Evolutionary conservation across 2,888 invertebrate species (phyloP).

Genomic region (Thyatira batis): DNA sequence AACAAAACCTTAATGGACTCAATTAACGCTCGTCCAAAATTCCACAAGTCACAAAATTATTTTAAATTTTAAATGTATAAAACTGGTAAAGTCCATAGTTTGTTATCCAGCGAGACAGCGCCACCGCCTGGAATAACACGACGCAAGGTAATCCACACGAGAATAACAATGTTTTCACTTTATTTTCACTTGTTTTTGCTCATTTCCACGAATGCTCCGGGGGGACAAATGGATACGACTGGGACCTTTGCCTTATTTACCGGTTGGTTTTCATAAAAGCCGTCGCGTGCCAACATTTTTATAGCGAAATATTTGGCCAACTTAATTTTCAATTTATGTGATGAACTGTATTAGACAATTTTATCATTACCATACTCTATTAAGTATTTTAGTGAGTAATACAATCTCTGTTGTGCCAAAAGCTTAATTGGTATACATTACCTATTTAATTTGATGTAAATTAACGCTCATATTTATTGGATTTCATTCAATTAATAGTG

Average conservation of each 20-base stretch:
- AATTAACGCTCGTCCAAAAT: slow-evolving; percentile 45
- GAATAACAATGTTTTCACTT: slow-evolving; percentile 76
- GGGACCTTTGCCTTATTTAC: slow-evolving; percentile 64
- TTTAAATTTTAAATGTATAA: slow-evolving; percentile 53
- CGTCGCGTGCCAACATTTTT: slow-evolving; percentile 39
- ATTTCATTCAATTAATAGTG: not conserved
- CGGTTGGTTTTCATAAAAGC: slow-evolving; percentile 49
- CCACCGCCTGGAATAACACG: slow-evolving; percentile 53
- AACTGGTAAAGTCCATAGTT: slow-evolving; percentile 51
- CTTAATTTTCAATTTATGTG: not conserved
- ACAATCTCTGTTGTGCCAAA: slow-evolving; percentile 23
- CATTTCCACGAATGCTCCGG: slow-evolving; percentile 62
- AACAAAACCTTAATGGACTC: slow-evolving; percentile 52
- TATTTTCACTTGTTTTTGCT: slow-evolving; percentile 73
- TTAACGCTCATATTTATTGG: not conserved
- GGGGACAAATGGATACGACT: slow-evolving; percentile 61
- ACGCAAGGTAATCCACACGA: slow-evolving; percentile 68
- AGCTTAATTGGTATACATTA: not conserved
- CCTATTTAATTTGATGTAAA: not conserved
- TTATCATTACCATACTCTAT: not conserved
- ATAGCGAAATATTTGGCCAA: slow-evolving; percentile 16
- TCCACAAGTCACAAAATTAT: slow-evolving; percentile 45
- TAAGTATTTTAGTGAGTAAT: not conserved
- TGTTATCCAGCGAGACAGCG: slow-evolving; percentile 49
- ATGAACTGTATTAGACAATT: not conserved